Conservation (phyloP, 2,113 vertebrate species). For the Procapra przewalskii region DNA sequence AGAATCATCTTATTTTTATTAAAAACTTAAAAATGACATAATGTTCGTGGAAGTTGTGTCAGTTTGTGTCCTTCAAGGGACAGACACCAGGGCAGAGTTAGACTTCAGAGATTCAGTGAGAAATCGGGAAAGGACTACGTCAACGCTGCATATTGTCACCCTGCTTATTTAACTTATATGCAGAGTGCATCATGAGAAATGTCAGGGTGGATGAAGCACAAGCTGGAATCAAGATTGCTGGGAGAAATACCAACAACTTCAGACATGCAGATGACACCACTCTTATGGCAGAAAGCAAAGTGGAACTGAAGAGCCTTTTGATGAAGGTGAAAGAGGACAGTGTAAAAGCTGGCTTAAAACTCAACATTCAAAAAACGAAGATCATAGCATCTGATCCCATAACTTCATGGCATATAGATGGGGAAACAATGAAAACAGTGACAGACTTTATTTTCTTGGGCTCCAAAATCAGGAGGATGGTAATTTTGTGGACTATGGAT, state of each 20-base stretch:
- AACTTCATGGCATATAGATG: background rate
- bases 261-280: background rate
- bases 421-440: background rate
- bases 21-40: background rate
- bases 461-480: background rate
- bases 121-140: accelerated
- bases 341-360: background rate
- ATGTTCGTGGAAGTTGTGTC: background rate
- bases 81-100: background rate
- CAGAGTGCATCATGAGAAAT: background rate
- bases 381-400: background rate
- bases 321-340: background rate
- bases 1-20: background rate
- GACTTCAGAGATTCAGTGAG: background rate
- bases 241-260: background rate
- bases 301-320: background rate
- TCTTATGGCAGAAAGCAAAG: background rate
- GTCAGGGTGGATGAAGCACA: background rate
- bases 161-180: background rate
- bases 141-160: background rate
- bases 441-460: background rate
- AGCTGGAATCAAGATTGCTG: background rate
- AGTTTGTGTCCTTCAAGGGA: background rate
- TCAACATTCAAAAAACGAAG: background rate
- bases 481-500: background rate